These are phyloP conservation scores for Salvator merianae DNA, from an alignment of 2,113 vertebrate species.

Conservation along the genomic window DNA sequence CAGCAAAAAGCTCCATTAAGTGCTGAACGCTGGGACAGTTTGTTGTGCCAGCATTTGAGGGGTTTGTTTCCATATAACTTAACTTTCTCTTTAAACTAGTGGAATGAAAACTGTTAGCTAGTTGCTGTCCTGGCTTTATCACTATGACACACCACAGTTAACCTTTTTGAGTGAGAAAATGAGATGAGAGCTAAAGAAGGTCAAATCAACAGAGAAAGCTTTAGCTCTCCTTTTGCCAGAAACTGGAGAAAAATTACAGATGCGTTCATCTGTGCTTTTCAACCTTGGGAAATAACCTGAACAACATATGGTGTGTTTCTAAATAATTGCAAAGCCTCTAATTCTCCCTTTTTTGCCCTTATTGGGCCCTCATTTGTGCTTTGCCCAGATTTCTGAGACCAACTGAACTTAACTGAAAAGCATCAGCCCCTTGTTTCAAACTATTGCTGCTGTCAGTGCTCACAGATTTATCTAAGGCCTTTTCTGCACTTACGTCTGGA, in stretches of 20 bases:
- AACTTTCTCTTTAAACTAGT: background rate
- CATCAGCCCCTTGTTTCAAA: too few relatives aligned
- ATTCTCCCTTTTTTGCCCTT: background rate
- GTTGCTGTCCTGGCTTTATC: background rate
- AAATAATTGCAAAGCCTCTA: background rate
- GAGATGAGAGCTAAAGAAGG: conserved; percentile 4
- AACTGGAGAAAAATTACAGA: background rate
- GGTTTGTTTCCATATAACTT: background rate
- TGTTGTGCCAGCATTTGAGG: too few relatives aligned
- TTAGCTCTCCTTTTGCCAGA: conserved; percentile 1
- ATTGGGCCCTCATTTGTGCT: background rate
- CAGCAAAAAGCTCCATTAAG: background rate
- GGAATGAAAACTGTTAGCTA: background rate
- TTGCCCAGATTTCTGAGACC: background rate
- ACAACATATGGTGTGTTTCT: background rate
- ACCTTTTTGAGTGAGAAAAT: conserved; percentile 23
- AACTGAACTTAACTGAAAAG: too few relatives aligned
- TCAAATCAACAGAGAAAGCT: background rate
- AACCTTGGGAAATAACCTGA: background rate
- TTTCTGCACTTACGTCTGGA: too few relatives aligned
- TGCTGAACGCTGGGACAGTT: background rate
- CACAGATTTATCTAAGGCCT: too few relatives aligned
- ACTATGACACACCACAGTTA: conserved; percentile 1
- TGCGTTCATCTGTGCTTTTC: background rate
- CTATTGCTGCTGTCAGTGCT: too few relatives aligned